These are phyloP conservation scores for Tetragonula carbonaria DNA, from an alignment of 2,888 invertebrate genomes.

Conservation along the genomic window DNA sequence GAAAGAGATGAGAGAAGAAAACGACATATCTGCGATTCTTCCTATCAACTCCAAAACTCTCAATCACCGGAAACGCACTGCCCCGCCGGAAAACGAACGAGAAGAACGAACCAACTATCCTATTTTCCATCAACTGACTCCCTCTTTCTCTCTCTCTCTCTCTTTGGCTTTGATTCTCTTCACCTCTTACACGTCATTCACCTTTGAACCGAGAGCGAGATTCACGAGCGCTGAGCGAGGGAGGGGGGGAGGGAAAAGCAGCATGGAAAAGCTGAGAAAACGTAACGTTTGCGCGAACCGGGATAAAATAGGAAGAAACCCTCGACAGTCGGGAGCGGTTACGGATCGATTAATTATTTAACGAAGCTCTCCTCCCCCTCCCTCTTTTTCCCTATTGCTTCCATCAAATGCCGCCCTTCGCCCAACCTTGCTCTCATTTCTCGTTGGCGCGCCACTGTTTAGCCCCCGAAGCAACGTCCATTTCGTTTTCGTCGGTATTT, in stretches of 20 bases:
- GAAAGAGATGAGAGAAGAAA: no score
- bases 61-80: not conserved
- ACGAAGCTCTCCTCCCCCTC: conserved; percentile 57
- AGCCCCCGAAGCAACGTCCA: conserved; percentile 69
- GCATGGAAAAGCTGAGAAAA: conserved; percentile 59
- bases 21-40: no score
- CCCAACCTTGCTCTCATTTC: conserved; percentile 20
- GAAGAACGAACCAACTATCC: not conserved
- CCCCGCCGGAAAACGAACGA: not conserved
- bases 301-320: conserved; percentile 59
- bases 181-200: not conserved
- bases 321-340: conserved; percentile 48
- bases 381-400: not conserved
- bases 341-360: conserved; percentile 72
- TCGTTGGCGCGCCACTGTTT: conserved; percentile 53
- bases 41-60: not conserved
- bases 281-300: conserved; percentile 59
- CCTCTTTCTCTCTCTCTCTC: not conserved
- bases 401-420: not conserved
- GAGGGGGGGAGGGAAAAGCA: no score
- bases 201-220: conserved; percentile 32
- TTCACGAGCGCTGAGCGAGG: not conserved
- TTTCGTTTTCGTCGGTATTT: conserved; percentile 61
- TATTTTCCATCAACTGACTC: not conserved
- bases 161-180: no score